Evolutionary conservation across 2,113 vertebrate genomes (phyloP), one percentile per base, ranked within the genome.

Genomic region (Laticauda laticaudata): DNA sequence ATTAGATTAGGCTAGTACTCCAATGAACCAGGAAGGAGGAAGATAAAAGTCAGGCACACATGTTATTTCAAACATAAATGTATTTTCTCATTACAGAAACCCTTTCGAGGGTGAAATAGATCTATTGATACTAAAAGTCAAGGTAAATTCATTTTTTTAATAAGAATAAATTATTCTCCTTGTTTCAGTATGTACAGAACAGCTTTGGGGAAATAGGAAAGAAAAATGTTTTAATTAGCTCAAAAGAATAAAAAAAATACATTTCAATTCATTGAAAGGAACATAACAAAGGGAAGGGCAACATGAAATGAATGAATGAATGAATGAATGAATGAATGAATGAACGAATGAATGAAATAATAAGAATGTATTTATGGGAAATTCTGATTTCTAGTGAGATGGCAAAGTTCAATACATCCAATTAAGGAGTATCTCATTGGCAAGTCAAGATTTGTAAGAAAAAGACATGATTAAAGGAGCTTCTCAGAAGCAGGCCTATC

Each of bases 61-160:
- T 91, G 11, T 6, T 75, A 5, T 43, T 93, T 92, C 56, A 56
- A 92, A 93, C 21, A 34, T 23, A 56, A 15, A 95, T 43, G 53
- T 88, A 45, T 86, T 5, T 94, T 95, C 24, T 94, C 93, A 92
- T 95, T 92, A 5, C 0, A 18, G 23, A 21, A 93, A 88, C 43
- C 48, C 26, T 29, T 92, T 94, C 95, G 93, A 95, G 93, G 93
- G 92, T 95, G 91, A 95, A 92, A 87, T n/a, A 94, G 95, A 91
- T 88, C 92, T 93, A 10, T 87, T 95, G 86, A 86, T 87, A 91
- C 12, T 39, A 57, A 90, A 94, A 95, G 21, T 15, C 93, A 48
- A 86, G 85, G 59, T 4, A 93, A 56, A 90, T 64, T 69, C 90
- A 89, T 8, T 53, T 34, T 93, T 89, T 92, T 75, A 23, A 34